phyloP scores from a whole-genome alignment of 2,888 invertebrate genomes.

The Thalpophila matura region DNA sequence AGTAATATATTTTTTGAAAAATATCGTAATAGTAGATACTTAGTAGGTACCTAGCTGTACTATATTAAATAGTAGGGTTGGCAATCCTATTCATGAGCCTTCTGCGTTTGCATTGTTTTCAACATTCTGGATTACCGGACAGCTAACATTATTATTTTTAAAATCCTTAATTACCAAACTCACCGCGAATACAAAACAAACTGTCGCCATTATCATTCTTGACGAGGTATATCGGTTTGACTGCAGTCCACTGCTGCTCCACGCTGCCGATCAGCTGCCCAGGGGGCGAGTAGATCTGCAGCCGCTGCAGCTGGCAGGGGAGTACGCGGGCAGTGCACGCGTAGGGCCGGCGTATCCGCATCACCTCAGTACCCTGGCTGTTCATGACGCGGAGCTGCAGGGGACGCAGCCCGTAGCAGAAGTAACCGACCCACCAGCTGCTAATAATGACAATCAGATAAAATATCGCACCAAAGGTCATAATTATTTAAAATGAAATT shows the following conservation, averaged over 20 bases:
- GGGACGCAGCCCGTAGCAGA: slow-evolving; percentile 82
- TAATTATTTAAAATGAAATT: too few relatives aligned
- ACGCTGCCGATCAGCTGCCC: slow-evolving; percentile 92
- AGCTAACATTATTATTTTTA: too few relatives aligned
- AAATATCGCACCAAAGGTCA: too few relatives aligned
- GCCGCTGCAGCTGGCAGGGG: slow-evolving; percentile 94
- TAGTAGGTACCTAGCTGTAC: too few relatives aligned
- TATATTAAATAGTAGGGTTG: too few relatives aligned
- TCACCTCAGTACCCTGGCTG: slow-evolving; percentile 87
- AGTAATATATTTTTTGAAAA: too few relatives aligned
- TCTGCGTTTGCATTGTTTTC: too few relatives aligned
- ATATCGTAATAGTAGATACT: too few relatives aligned
- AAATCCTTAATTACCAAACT: too few relatives aligned
- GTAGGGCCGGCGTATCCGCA: slow-evolving; percentile 95
- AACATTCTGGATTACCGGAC: too few relatives aligned
- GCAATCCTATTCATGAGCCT: too few relatives aligned
- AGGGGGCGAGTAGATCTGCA: slow-evolving; percentile 94
- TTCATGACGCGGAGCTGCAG: slow-evolving; percentile 78
- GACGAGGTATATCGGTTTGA: slow-evolving; percentile 93
- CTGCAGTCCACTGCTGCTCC: slow-evolving; percentile 93
- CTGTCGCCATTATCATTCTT: slow-evolving; percentile 93
- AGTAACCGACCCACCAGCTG: slow-evolving; percentile 86
- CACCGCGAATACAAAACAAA: slow-evolving; percentile 94
- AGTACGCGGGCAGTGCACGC: slow-evolving; percentile 95
- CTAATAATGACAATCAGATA: not conserved